Conservation (phyloP, 2,797 vertebrate genomes). For the Chelmon rostratus region DNA sequence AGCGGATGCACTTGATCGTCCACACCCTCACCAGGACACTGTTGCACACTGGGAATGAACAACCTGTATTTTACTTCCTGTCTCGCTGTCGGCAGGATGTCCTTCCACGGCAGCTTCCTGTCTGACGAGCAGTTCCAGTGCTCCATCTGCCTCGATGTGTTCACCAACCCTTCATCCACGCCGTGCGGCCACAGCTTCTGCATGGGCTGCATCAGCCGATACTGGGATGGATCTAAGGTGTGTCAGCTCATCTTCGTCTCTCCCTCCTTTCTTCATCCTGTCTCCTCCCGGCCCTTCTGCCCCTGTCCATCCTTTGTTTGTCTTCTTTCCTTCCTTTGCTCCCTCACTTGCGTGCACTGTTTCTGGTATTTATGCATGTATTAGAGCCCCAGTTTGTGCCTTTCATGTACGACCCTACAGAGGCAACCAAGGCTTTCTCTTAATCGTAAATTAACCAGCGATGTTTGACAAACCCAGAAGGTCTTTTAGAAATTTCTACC, state of each 20-base stretch:
- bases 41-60: no score
- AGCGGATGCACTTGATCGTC: no score
- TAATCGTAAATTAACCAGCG: no score
- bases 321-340: no score
- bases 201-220: conserved; percentile 82
- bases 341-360: no score
- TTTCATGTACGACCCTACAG: no score
- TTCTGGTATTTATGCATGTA: no score
- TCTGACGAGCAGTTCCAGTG: conserved; percentile 84
- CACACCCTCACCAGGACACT: no score
- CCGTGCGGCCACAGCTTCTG: conserved; percentile 92
- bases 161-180: conserved; percentile 83
- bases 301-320: background rate
- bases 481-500: no score
- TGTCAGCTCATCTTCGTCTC: background rate
- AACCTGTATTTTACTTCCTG: background rate
- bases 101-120: conserved; percentile 71
- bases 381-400: no score
- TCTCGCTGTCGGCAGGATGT: conserved; percentile 62
- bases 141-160: conserved; percentile 85
- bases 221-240: conserved; percentile 80
- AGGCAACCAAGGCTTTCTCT: no score
- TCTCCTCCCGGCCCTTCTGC: background rate
- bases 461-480: no score
- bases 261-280: background rate